Base-by-base conservation (phyloP, 2,113 vertebrate genomes). In the Cyprinodon variegatus region DNA sequence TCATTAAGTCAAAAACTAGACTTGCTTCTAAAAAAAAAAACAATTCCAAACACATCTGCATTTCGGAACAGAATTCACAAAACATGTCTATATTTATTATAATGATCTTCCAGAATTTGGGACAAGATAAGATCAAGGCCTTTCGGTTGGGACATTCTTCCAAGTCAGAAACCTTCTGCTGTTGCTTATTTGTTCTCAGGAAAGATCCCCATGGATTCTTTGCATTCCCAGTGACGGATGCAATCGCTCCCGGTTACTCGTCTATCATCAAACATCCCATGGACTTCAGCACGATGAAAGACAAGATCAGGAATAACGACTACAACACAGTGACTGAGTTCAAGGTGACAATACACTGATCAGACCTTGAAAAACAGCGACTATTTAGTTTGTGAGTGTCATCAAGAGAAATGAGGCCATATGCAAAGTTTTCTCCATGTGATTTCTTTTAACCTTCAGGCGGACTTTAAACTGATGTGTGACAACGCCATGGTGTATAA, bases 401-500 rank as follows among this genome's bases (percentile, higher is more conserved):
- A 46, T 14, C n/a, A 13, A 46, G 22, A 8, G 29, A 22, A 41
- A 29, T 36, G 17, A 57, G 20, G 4, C 14, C 14, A 8, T 57
- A 9, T 10, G 2, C n/a, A 8, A 2, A 57, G 20, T 57, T 9
- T 53, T 57, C 3, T 57, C 50, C n/a, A 57, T n/a, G 8, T 20
- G n/a, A 15, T 11, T 60, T 22, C 37, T 87, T 83, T 87, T 41
- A 76, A 15, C 73, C 86, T 83, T 91, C 48, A 99, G 98, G 98
- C 95, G 36, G 98, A 99, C 88, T 99, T 99, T 93, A 99, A 99
- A 85, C 94, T 99, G 85, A 99, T 99, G 98, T 99, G 98, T 85
- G 98, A 99, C 83, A 99, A 99, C 39, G 98, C 98, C 41, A 99
- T 98, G 97, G 97, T 98, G 7, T 99, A 99, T 93, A 99, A 99